A percentile compares a stretch with the other conserved stretches of the same genome.
Evolutionary conservation across 64 coral and sea anemone species (phyloP).

Genomic region (Astreopora myriophthalma): DNA sequence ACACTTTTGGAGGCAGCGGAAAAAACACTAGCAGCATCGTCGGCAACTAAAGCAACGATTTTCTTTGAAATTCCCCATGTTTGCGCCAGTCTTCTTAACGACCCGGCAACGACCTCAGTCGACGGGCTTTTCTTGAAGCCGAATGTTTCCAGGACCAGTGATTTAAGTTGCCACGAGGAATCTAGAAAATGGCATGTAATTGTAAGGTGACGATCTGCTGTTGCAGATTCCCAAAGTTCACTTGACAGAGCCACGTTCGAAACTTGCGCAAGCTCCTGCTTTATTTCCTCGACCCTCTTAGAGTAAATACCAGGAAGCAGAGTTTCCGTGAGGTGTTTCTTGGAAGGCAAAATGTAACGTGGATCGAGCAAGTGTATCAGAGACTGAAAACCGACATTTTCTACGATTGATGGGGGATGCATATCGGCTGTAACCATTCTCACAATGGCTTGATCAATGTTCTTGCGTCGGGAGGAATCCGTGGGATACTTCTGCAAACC

Average conservation of each 20-base stretch:
- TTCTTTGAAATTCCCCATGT: constrained; percentile 32
- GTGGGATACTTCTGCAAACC: not conserved
- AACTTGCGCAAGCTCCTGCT: constrained; percentile 14
- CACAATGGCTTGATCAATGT: constrained; percentile 11
- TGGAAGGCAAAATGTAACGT: constrained; percentile 22
- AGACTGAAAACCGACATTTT: constrained; percentile 31
- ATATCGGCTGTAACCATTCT: constrained; percentile 15
- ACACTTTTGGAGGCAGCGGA: not conserved
- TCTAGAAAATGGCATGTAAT: constrained; percentile 7
- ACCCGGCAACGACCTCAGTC: constrained; percentile 12
- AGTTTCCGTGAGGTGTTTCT: not conserved
- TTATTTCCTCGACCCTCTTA: constrained; percentile 13
- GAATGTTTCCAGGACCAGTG: constrained; percentile 38
- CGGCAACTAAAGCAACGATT: constrained; percentile 13
- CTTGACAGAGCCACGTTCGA: constrained; percentile 25
- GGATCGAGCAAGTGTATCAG: constrained; percentile 31
- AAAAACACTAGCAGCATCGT: not conserved
- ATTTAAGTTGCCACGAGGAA: constrained; percentile 31
- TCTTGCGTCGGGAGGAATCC: constrained; percentile 4
- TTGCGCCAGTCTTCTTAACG: not conserved
- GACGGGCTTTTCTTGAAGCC: not conserved
- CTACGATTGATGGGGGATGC: constrained; percentile 23
- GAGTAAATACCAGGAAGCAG: constrained; percentile 26
- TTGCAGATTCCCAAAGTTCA: constrained; percentile 18
- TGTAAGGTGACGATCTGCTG: not conserved